Base-by-base conservation (phyloP, 2,888 invertebrate species). In the Nomada ferruginata region DNA sequence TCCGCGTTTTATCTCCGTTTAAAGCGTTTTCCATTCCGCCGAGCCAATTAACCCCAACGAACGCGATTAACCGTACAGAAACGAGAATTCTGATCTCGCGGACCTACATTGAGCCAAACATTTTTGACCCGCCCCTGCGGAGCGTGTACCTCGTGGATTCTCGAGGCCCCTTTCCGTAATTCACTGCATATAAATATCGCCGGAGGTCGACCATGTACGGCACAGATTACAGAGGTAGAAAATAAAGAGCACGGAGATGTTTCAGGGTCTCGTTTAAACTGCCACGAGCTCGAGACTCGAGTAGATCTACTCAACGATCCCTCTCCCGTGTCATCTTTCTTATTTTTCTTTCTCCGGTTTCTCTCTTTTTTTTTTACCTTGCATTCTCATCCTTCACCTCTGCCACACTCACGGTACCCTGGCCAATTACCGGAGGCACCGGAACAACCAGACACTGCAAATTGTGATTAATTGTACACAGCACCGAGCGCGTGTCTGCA, bases 401-500 rank as follows among this genome's bases (percentile, higher is more conserved):
- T 55, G 72, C 23, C 47, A 66, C 76, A 76, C 80, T 83, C 72
- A 59, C 75, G 61, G 20, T 57, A 59, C 55, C 64, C 71, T 55
- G 72, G 63, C 85, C 80, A 85, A 85, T 85, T 85, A 85, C 74
- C 74, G 20, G 68, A 73, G 85, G 65, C 75, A 77, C 79, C 64
- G 71, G 66, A 68, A 82, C 78, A 72, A 60, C 66, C 60, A 75
- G 79, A 76, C 76, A 36, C 63, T 42, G 71, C 79, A 83, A 83
- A 85, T 83, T 83, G 80, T 83, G 83, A 85, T 85, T 85, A 85
- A 85, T 85, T 80, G 63, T 73, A 53, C 15, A 60, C 74, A 53
- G 59, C 23, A 13, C 59, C 15, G 26, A 15, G 70, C 70, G 65
- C 59, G 61, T 42, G 66, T 53, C 52, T 36, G 77, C 85, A 77